Evolutionary conservation across 1,140 invertebrate species (phyloP).

Genomic region (Bombus soroeensis): DNA sequence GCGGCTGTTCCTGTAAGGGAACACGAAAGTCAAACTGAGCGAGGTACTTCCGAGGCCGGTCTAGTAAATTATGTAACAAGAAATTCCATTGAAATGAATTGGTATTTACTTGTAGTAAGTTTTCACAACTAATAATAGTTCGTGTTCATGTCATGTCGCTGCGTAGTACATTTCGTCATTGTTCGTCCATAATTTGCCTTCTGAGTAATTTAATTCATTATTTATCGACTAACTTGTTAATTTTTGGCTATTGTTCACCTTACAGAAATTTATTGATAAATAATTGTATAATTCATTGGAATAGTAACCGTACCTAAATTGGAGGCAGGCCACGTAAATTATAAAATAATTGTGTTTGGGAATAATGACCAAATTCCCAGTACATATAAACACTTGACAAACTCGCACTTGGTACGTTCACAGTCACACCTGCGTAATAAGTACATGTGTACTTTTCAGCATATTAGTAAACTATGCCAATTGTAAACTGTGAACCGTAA

Average conservation of each 20-base stretch:
- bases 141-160: background rate
- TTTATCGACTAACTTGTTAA: background rate
- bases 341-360: too few relatives aligned
- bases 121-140: constrained; percentile 56
- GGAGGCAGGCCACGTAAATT: too few relatives aligned
- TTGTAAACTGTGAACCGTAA: too few relatives aligned
- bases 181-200: background rate
- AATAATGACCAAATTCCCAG: too few relatives aligned
- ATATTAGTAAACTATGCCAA: too few relatives aligned
- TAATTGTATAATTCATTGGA: background rate
- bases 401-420: too few relatives aligned
- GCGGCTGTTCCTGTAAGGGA: constrained; percentile 3
- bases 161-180: background rate
- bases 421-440: too few relatives aligned
- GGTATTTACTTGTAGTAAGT: constrained; percentile 51
- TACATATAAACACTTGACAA: too few relatives aligned
- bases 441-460: too few relatives aligned
- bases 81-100: constrained; percentile 54
- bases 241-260: background rate
- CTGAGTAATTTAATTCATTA: constrained; percentile 7
- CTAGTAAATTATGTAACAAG: constrained; percentile 54
- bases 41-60: background rate
- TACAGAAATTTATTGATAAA: background rate
- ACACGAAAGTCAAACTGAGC: constrained; percentile 1
- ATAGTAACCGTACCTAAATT: too few relatives aligned